phyloP scores from a whole-genome alignment of 2,797 vertebrate genomes.

The Protosalanx chinensis region DNA sequence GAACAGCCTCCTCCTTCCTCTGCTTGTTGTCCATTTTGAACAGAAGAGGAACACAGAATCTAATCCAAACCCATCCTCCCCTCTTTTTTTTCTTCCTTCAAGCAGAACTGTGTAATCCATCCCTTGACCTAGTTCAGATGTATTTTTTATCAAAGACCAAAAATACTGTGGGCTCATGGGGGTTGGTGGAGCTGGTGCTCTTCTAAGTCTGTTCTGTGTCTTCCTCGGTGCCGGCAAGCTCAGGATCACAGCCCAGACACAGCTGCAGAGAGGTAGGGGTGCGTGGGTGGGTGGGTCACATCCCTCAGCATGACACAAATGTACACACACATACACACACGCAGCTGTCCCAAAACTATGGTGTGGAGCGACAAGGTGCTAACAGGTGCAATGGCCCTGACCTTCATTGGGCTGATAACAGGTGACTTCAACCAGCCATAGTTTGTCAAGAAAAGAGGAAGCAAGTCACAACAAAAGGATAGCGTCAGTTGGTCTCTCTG shows the following conservation, averaged over 20 bases:
- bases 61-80: constrained; percentile 18
- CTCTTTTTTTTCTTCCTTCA: neutral
- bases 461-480: constrained; percentile 63
- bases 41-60: constrained; percentile 27
- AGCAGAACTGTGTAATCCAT: constrained; percentile 43
- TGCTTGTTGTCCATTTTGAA: constrained; percentile 34
- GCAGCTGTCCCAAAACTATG: constrained; percentile 71
- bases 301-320: constrained; percentile 66
- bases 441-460: constrained; percentile 65
- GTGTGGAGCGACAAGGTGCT: constrained; percentile 73
- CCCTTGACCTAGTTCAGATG: constrained; percentile 48
- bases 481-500: constrained; percentile 52
- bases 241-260: constrained; percentile 62
- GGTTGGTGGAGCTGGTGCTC: constrained; percentile 51
- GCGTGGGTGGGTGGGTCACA: constrained; percentile 69
- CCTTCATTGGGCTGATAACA: constrained; percentile 67
- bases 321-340: constrained; percentile 42
- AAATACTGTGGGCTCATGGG: constrained; percentile 51
- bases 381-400: constrained; percentile 74
- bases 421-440: constrained; percentile 70
- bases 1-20: constrained; percentile 50
- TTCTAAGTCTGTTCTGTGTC: constrained; percentile 52
- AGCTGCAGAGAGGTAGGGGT: constrained; percentile 74
- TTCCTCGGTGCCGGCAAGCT: constrained; percentile 60
- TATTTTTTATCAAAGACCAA: constrained; percentile 63